Evolutionary conservation across 2,888 invertebrate species (phyloP).

Genomic region (Drosophila vallismaia): DNA sequence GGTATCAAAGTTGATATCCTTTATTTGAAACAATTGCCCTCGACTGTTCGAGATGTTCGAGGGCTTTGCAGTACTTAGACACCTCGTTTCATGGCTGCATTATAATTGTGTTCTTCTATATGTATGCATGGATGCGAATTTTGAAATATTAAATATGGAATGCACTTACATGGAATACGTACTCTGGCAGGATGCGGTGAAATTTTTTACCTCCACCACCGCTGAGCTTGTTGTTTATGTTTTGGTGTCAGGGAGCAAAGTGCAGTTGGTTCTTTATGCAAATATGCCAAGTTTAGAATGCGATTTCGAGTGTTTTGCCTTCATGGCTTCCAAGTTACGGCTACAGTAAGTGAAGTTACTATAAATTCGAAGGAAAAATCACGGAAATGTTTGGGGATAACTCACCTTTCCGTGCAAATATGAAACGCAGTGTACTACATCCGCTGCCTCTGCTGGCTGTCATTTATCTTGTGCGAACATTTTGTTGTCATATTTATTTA

Average conservation of each 20-base stretch:
- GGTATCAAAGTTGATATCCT: background rate
- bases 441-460: conserved; percentile 21
- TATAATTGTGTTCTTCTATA: conserved; percentile 66
- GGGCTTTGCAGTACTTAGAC: conserved; percentile 51
- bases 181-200: conserved; percentile 10
- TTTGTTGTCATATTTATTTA: conserved; percentile 66
- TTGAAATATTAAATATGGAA: conserved; percentile 61
- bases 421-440: conserved; percentile 24
- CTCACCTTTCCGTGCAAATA: background rate
- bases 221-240: conserved; percentile 61
- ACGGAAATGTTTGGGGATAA: background rate
- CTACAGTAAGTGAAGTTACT: background rate
- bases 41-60: no score
- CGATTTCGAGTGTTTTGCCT: conserved; percentile 39
- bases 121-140: conserved; percentile 48
- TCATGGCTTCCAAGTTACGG: background rate
- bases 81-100: conserved; percentile 30
- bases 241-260: conserved; percentile 68
- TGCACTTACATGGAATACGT: conserved; percentile 11
- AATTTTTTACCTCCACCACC: conserved; percentile 28
- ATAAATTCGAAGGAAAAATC: background rate
- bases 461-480: conserved; percentile 42
- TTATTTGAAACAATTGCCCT: background rate
- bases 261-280: conserved; percentile 66
- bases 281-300: conserved; percentile 73